Percentiles rank a stretch among this genome's conserved stretches.
phyloP scores from a whole-genome alignment of 2,797 vertebrate species.

The Scolopax rusticola region DNA sequence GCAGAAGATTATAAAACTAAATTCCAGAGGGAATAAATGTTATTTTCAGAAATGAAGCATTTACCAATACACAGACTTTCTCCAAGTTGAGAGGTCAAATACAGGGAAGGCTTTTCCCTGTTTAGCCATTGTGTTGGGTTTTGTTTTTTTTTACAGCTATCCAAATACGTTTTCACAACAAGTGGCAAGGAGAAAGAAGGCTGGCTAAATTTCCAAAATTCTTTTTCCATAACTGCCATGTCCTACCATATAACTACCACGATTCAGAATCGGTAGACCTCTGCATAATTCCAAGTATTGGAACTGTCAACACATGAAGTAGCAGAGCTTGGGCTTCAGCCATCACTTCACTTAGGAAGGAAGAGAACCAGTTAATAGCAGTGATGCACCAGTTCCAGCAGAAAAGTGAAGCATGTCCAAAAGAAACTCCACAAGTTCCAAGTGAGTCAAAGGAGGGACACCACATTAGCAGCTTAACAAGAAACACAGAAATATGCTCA shows the following conservation, averaged over 20 bases:
- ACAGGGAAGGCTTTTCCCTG: not conserved
- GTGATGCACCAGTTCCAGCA: slow-evolving; percentile 77
- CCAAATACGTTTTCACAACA: slow-evolving; percentile 23
- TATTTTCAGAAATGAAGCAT: not conserved
- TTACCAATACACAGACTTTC: not conserved
- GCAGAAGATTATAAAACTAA: not conserved
- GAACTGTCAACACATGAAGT: slow-evolving; percentile 75
- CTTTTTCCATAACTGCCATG: not conserved
- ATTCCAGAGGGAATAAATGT: slow-evolving; percentile 4
- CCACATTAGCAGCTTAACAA: slow-evolving; percentile 79
- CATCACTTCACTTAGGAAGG: slow-evolving; percentile 78
- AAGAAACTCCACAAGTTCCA: slow-evolving; percentile 81
- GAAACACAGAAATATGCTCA: slow-evolving; percentile 74
- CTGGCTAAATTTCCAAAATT: not conserved
- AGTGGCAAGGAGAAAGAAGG: not conserved
- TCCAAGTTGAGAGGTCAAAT: not conserved
- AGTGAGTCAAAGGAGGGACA: slow-evolving; percentile 80
- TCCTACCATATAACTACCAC: slow-evolving; percentile 39
- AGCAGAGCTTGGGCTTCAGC: slow-evolving; percentile 73
- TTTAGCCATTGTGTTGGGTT: not conserved
- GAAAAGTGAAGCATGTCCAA: slow-evolving; percentile 77
- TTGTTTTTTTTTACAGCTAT: not conserved
- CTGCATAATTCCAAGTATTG: slow-evolving; percentile 55
- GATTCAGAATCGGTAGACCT: slow-evolving; percentile 35
- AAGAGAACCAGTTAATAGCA: slow-evolving; percentile 79